These are phyloP conservation scores for Lymantria dispar DNA, from an alignment of 2,888 invertebrate species.

Conservation along the genomic window DNA sequence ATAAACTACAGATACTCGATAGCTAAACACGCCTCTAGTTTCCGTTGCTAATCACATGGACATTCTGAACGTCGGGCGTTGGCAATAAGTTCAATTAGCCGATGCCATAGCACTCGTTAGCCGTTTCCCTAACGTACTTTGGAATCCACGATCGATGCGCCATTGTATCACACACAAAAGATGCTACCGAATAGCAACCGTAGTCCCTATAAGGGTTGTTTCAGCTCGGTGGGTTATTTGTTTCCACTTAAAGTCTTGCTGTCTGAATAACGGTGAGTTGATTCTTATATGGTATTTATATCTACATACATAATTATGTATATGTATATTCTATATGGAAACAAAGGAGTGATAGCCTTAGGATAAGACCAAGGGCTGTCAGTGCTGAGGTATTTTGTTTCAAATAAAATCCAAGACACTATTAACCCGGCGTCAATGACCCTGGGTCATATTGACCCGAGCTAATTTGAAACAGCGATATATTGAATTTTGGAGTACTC, in stretches of 20 bases:
- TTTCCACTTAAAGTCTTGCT: slow-evolving; percentile 51
- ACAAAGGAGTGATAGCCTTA: no score
- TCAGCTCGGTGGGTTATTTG: slow-evolving; percentile 61
- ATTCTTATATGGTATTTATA: slow-evolving; percentile 27
- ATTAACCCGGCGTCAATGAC: no score
- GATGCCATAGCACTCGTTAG: slow-evolving; percentile 59
- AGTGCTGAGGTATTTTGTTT: no score
- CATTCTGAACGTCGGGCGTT: slow-evolving; percentile 21
- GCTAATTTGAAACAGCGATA: no score
- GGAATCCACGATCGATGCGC: slow-evolving; percentile 70
- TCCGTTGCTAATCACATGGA: slow-evolving; percentile 45
- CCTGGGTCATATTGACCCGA: no score
- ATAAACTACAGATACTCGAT: slow-evolving; percentile 49
- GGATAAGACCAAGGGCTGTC: no score
- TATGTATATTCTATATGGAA: slow-evolving; percentile 1
- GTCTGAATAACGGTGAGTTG: slow-evolving; percentile 31
- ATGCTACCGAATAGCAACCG: slow-evolving; percentile 66
- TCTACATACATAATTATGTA: no score
- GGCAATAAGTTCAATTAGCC: slow-evolving; percentile 72
- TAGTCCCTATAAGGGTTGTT: slow-evolving; percentile 62
- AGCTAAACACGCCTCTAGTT: slow-evolving; percentile 52
- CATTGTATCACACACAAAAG: slow-evolving; percentile 74
- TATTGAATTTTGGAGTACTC: no score
- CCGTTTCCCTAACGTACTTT: slow-evolving; percentile 59
- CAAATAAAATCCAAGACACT: no score